Base-by-base conservation (phyloP, 2,113 vertebrate genomes). In the Upupa epops region DNA sequence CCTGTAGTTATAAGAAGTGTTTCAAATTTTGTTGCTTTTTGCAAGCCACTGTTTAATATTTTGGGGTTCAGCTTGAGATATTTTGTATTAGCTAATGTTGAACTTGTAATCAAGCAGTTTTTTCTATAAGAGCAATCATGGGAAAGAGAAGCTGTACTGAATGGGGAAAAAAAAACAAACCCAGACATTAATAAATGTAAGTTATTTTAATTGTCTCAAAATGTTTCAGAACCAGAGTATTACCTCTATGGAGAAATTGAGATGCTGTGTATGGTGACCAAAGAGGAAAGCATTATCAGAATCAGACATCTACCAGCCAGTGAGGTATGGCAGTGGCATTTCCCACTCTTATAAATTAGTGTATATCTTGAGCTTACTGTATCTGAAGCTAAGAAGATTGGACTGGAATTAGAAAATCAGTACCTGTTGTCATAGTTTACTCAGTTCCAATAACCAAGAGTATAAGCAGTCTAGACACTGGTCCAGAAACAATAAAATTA, bases 1-100 rank as follows among this genome's bases (percentile, higher is more conserved):
- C 3, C 9, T 64, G 2, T 40, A 7, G 18, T 73, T 68, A 55
- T 3, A n/a, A 28, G 5, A 5, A 1, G 1, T n/a, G 3, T 76
- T 71, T 60, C n/a, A 70, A 52, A 6, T 34, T 20, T 18, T 42
- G 7, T 17, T 46, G 13, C 1, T 51, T 70, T 81, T 52, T 37
- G 10, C 22, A 64, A 46, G 8, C 4, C 20, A 31, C 26, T 25
- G 13, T 17, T 74, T 56, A 45, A 58, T 32, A 16, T 61, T 42
- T 17, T 24, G 13, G 26, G 4, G 4, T 56, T 40, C 5, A 18
- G 5, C 42, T 42, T 25, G 42, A 55, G 19, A 13, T 45, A 31
- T 32, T 69, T 64, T 10, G 8, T 49, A 49, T 29, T 29, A 72
- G 15, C 11, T 37, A 49, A 5, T 5, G 25, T 29, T 2, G 1